Base-by-base conservation (phyloP, 2,113 vertebrate genomes). In the Oryzias curvinotus region DNA sequence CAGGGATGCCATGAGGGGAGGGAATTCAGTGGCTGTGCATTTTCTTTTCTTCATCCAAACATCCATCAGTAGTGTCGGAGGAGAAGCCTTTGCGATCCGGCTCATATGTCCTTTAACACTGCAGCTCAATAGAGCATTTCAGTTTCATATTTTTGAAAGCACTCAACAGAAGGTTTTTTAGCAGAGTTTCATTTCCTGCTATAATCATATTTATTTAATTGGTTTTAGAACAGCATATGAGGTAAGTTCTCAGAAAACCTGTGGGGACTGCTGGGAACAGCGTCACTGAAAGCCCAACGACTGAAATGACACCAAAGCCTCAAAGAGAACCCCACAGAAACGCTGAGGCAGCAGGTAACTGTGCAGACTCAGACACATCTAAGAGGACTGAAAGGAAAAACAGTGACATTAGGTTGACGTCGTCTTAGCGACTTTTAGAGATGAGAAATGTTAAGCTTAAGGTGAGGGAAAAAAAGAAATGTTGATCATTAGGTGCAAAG, bases 231-330 rank as follows among this genome's bases (percentile, higher is more conserved):
- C 58, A 69, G 57, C 23, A 69, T 42, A 60, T 62, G 46, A 41
- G 64, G 74, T 36, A 60, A 53, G 58, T 71, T 65, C 49, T 7
- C 7, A 65, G 60, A 62, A 84, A 68, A 44, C 63, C 57, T 73
- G 72, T 63, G 81, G 52, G 77, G 78, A 71, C 56, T 78, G 75
- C 71, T 87, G 82, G 75, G 73, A 70, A 58, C 56, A 83, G 78
- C 67, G 6, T 77, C 42, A 79, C 78, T 8, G 51, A 77, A 73
- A 46, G 58, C 54, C 55, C 53, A 15, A 65, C 66, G 55, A 65
- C 53, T 26, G 30, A 50, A 48, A 60, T 12, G 36, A 74, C 14
- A 68, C 25, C 8, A 50, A 61, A 71, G 51, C 19, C 52, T 62
- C 19, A 75, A 62, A 80, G 1, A 17, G 44, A 30, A 47, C 49